Base-by-base conservation (phyloP, 2,888 invertebrate genomes). In the Dinocampus coccinellae region DNA sequence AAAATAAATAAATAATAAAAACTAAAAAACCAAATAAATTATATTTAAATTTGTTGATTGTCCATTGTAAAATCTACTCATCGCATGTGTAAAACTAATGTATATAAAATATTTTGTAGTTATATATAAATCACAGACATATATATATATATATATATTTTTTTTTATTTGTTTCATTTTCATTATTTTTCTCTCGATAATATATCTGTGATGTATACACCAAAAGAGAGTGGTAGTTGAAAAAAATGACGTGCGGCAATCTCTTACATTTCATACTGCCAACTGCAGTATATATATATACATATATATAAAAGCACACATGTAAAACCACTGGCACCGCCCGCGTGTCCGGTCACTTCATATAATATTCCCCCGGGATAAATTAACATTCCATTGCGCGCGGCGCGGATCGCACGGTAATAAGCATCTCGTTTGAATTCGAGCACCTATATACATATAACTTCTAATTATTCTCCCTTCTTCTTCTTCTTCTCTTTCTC, bases 401-500 rank as follows among this genome's bases (percentile, higher is more conserved):
- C 60, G 55, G n/a, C 47, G 53, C 60, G 55, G 61, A 71, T 71
- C 70, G 66, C 66, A 61, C 55, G 61, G 55, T 71, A 71, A 71
- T 71, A 71, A 71, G 70, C 66, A 66, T 55, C 66, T 71, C 66
- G 70, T 71, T 71, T 71, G 65, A 71, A 66, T 70, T 36, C 11
- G 64, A 64, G 34, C 64, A 64, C 64, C 47, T n/a, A 39, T 20
- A 63, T 47, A 26, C 29, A 47, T 42, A 29, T 63, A 22, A 39
- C 24, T 63, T 47, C 33, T 52, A 39, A 24, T 47, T 63, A 22
- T 26, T 64, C 10, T 64, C 16, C 20, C 16, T 36, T 61, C 16
- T n/a, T 26, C 24, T 47, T 7, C 36, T 47, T 13, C 10, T 34
- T 36, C 22, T 7, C 24, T 24, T 10, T 24, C 10, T 53, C 7